phyloP scores from a whole-genome alignment of 2,113 vertebrate genomes.

The Siphamia tubifer region DNA sequence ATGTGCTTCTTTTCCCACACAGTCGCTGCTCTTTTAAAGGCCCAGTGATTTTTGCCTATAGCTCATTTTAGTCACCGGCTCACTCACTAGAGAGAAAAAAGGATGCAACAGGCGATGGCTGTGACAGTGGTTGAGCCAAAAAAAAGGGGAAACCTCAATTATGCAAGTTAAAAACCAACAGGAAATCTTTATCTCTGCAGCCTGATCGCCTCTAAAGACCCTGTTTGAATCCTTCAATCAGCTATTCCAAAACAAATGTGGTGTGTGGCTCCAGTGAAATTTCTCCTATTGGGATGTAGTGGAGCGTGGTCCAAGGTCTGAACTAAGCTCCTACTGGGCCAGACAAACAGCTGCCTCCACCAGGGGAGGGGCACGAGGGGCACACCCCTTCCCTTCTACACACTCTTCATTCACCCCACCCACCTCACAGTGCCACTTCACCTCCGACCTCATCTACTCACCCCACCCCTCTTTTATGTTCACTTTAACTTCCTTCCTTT shows the following conservation, averaged over 20 bases:
- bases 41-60: conserved; percentile 4
- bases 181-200: conserved; percentile 55
- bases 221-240: conserved; percentile 44
- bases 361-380: conserved; percentile 30
- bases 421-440: conserved; percentile 73
- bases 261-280: conserved; percentile 59
- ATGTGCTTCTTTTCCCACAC: conserved; percentile 45
- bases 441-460: conserved; percentile 76
- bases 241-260: conserved; percentile 67
- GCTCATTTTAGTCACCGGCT: too few species aligned
- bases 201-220: conserved; percentile 32
- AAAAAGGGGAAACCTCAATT: conserved; percentile 4
- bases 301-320: conserved; percentile 72
- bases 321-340: conserved; percentile 70
- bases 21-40: conserved; percentile 15
- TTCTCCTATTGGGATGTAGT: conserved; percentile 71
- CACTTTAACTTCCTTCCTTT: conserved; percentile 72
- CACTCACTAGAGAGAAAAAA: too few species aligned
- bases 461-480: conserved; percentile 74
- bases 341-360: conserved; percentile 76
- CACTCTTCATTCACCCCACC: conserved; percentile 59
- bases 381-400: conserved; percentile 67
- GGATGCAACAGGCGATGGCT: conserved; percentile 46
- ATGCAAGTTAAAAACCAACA: conserved; percentile 54
- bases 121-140: background rate